phyloP scores from a whole-genome alignment of 2,797 vertebrate species.

The Phrynocephalus guinanensis region DNA sequence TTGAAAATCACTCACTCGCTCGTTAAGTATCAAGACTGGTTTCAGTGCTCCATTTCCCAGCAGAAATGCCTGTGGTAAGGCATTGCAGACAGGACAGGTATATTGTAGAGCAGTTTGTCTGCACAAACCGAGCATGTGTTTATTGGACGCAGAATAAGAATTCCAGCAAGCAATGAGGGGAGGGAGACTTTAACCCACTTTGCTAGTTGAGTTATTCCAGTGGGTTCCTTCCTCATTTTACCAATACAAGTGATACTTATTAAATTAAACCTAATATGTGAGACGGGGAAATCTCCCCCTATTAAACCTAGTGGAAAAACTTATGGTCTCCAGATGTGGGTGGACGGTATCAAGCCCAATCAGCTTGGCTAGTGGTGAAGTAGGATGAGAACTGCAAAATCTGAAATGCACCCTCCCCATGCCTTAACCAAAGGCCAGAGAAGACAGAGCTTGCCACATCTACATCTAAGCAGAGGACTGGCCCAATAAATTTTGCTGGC shows the following conservation, averaged over 20 bases:
- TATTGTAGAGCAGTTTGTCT: slow-evolving; percentile 4
- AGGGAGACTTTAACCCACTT: background rate
- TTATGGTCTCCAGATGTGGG: background rate
- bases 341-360: background rate
- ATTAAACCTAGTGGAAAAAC: too few relatives aligned
- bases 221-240: slow-evolving; percentile 1
- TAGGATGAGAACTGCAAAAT: background rate
- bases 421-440: background rate
- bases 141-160: background rate
- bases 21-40: background rate
- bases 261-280: background rate
- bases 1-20: background rate
- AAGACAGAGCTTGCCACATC: background rate
- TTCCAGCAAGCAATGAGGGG: background rate
- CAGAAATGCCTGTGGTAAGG: background rate
- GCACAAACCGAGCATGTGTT: slow-evolving; percentile 8
- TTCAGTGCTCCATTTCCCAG: background rate
- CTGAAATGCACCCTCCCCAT: background rate
- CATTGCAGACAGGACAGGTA: background rate
- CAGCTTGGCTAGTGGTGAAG: background rate
- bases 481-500: too few relatives aligned
- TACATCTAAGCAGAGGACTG: background rate
- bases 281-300: background rate
- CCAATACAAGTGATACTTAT: background rate
- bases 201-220: background rate